Evolutionary conservation across 2,888 invertebrate species (phyloP).

Genomic region (Unio pictorum): DNA sequence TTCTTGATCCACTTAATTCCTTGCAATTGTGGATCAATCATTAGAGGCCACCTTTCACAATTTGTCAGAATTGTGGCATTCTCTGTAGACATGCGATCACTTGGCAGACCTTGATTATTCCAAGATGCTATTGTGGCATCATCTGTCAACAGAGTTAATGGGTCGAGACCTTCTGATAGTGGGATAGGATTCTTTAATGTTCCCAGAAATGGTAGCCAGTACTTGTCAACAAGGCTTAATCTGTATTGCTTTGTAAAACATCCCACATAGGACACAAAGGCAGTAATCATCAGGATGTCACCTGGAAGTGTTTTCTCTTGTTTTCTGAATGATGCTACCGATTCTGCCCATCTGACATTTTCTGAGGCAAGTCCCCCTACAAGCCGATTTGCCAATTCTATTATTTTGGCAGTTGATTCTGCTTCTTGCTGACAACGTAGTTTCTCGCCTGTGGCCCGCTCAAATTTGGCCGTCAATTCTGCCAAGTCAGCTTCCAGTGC

Average conservation of each 20-base stretch:
- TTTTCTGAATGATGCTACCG: conserved; percentile 83
- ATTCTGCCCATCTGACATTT: conserved; percentile 96
- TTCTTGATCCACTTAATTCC: conserved; percentile 95
- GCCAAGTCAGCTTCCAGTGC: conserved; percentile 90
- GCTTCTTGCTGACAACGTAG: conserved; percentile 94
- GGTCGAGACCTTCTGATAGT: conserved; percentile 90
- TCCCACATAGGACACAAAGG: conserved; percentile 96
- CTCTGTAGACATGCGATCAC: conserved; percentile 96
- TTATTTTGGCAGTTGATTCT: conserved; percentile 92
- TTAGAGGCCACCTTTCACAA: conserved; percentile 95
- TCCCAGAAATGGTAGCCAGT: conserved; percentile 82
- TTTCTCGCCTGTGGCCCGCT: conserved; percentile 87
- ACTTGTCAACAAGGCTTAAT: conserved; percentile 82
- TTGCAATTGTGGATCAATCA: conserved; percentile 96
- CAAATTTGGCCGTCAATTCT: conserved; percentile 92
- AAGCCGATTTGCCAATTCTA: conserved; percentile 90
- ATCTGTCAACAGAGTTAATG: conserved; percentile 88
- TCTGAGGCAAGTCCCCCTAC: conserved; percentile 96
- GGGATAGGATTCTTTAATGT: conserved; percentile 84
- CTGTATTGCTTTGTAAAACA: conserved; percentile 96
- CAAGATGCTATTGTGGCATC: conserved; percentile 94
- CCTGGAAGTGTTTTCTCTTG: conserved; percentile 93
- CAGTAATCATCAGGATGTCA: conserved; percentile 92
- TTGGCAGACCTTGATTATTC: conserved; percentile 96
- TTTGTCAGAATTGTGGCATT: conserved; percentile 95